Conservation (phyloP, 2,888 invertebrate species). For the Gonocerus acuteangulatus region DNA sequence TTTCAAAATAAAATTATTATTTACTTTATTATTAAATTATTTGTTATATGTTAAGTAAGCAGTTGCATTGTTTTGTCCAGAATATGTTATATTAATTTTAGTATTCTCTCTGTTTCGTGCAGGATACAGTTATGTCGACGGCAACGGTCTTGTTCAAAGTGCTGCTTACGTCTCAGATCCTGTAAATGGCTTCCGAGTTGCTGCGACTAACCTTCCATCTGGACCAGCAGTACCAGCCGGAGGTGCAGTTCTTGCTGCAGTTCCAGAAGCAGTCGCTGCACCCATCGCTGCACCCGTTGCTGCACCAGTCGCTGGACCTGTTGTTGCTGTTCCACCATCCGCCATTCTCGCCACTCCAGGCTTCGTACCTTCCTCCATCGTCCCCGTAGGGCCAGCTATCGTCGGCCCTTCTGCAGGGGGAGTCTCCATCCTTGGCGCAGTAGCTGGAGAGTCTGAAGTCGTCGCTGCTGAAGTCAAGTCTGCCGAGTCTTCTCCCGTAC, state of each 20-base stretch:
- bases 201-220: constrained; percentile 55
- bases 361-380: not conserved
- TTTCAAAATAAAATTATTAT: too few species aligned
- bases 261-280: not conserved
- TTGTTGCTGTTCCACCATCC: constrained; percentile 28
- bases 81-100: too few species aligned
- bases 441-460: not conserved
- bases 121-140: constrained; percentile 62
- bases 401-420: too few species aligned
- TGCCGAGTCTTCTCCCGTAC: not conserved
- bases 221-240: constrained; percentile 3
- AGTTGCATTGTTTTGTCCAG: too few species aligned
- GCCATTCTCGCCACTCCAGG: constrained; percentile 2
- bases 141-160: constrained; percentile 55
- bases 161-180: constrained; percentile 57
- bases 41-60: too few species aligned
- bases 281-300: not conserved
- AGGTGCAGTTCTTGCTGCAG: not conserved
- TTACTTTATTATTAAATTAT: too few species aligned
- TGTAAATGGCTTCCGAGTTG: constrained; percentile 56
- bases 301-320: constrained; percentile 41
- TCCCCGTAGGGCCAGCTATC: too few species aligned
- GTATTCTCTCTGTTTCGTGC: too few species aligned
- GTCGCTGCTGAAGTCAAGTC: not conserved
- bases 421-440: not conserved